Evolutionary conservation across 2,888 invertebrate genomes (phyloP).

Genomic region (Torymus texanus): DNA sequence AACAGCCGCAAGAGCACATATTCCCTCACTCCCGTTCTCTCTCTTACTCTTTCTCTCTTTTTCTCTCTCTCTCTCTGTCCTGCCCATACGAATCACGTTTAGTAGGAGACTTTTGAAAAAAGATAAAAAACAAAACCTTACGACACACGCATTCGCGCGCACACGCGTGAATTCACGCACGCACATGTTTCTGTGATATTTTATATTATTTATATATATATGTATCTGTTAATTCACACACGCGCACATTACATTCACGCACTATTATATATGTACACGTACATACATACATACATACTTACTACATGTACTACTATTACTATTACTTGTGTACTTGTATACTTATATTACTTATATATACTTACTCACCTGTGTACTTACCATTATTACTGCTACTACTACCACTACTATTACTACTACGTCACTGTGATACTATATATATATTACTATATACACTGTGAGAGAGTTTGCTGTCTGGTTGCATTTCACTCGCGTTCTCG

Average conservation of each 20-base stretch:
- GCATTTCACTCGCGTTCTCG: no score
- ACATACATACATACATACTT: neutral
- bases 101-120: conserved; percentile 20
- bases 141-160: conserved; percentile 26
- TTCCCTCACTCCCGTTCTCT: no score
- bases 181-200: neutral
- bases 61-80: conserved; percentile 22
- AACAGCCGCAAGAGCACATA: conserved; percentile 59
- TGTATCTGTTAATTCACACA: no score
- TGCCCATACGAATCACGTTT: conserved; percentile 58
- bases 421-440: no score
- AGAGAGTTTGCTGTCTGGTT: no score
- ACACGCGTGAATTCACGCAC: conserved; percentile 7
- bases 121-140: conserved; percentile 18
- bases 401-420: no score
- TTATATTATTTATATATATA: neutral
- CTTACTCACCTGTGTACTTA: neutral
- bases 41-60: no score
- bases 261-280: no score
- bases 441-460: no score
- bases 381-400: no score
- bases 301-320: neutral
- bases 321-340: no score
- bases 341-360: neutral
- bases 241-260: no score